These are phyloP conservation scores for Procavia capensis DNA, from an alignment of 2,113 vertebrate species.

Conservation along the genomic window DNA sequence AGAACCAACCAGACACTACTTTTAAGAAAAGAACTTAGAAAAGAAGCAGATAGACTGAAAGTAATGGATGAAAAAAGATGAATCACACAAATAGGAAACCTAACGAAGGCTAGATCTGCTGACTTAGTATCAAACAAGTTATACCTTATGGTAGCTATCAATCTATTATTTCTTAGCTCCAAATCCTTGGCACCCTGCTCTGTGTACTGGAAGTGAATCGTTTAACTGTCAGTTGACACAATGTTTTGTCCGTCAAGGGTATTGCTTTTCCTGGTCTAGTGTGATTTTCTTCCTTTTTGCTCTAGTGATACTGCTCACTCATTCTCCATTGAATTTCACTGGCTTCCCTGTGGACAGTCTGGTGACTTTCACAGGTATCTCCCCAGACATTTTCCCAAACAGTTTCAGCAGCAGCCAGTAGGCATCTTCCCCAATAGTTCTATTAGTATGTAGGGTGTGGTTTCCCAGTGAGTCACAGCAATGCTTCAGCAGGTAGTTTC, in stretches of 20 bases:
- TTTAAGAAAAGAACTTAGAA: background rate
- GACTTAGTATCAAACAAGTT: background rate
- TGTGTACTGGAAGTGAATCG: background rate
- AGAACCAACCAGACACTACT: background rate
- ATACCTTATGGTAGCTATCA: background rate
- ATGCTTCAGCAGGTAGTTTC: no score
- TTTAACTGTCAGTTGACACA: background rate
- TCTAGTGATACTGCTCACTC: background rate
- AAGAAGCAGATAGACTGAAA: background rate
- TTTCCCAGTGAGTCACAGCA: background rate
- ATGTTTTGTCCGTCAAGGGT: slow-evolving; percentile 53
- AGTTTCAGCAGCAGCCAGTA: background rate
- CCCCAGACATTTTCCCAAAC: background rate
- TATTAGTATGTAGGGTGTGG: background rate
- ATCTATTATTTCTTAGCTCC: background rate
- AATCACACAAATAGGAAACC: background rate
- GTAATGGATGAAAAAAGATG: background rate
- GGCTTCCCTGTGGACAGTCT: no score
- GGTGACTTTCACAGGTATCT: no score
- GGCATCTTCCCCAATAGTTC: background rate
- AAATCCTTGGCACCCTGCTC: background rate
- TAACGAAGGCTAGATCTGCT: background rate
- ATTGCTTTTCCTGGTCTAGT: background rate
- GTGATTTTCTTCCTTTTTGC: background rate
- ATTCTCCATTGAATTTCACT: background rate